Evolutionary conservation across 2,888 invertebrate genomes (phyloP).

Genomic region (Ophion ventricosus): DNA sequence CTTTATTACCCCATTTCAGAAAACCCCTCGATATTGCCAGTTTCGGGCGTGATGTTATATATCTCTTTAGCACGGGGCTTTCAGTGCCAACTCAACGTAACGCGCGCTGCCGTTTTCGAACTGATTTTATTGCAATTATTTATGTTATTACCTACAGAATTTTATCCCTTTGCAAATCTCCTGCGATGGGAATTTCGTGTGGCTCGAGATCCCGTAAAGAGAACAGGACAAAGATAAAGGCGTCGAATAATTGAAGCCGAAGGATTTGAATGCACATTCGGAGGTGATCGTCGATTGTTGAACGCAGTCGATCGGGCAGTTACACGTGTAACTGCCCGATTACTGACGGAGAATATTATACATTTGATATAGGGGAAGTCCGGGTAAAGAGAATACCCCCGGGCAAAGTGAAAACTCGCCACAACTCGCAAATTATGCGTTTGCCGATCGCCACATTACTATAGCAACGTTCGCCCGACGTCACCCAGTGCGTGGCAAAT

Average conservation of each 20-base stretch:
- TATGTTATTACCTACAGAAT: too few relatives aligned
- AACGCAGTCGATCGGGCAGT: background rate
- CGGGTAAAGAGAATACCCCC: too few relatives aligned
- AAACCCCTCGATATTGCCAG: conserved; percentile 51
- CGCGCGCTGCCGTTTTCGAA: background rate
- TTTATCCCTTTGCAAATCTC: too few relatives aligned
- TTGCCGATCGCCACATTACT: too few relatives aligned
- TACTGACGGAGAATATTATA: conserved; percentile 26
- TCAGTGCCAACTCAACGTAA: background rate
- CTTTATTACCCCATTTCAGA: conserved; percentile 72
- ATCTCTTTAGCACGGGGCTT: conserved; percentile 16
- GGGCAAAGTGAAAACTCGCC: too few relatives aligned
- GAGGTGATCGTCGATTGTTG: background rate
- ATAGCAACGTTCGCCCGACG: too few relatives aligned
- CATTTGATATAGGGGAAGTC: too few relatives aligned
- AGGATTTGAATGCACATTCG: background rate
- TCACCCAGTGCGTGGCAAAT: too few relatives aligned
- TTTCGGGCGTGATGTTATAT: conserved; percentile 3
- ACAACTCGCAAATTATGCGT: too few relatives aligned
- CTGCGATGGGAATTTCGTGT: too few relatives aligned
- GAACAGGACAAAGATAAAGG: too few relatives aligned
- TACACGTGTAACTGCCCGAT: background rate
- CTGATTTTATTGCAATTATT: background rate
- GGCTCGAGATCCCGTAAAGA: too few relatives aligned
- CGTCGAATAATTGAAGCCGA: conserved; percentile 25